These are phyloP conservation scores for Acholoe squamosa DNA, from an alignment of 2,888 invertebrate species.

Conservation along the genomic window DNA sequence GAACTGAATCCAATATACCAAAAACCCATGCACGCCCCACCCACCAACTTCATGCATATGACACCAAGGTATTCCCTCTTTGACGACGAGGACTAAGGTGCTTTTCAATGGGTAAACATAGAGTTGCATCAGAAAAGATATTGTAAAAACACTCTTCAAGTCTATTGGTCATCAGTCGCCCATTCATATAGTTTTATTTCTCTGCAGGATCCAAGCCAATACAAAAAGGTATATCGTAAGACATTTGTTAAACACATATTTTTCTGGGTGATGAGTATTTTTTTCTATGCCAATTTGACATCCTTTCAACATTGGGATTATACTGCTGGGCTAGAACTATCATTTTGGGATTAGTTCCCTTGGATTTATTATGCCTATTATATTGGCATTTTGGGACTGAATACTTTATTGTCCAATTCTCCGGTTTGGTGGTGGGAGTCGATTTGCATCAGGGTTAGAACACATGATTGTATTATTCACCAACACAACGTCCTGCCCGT, in stretches of 20 bases:
- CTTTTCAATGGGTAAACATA: too few species aligned
- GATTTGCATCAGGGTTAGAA: neutral
- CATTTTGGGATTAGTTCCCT: too few species aligned
- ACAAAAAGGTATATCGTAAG: slow-evolving; percentile 6
- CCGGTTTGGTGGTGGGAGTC: neutral
- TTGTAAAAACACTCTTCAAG: too few species aligned
- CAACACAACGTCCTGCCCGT: too few species aligned
- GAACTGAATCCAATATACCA: neutral
- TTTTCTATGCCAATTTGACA: neutral
- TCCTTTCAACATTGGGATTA: too few species aligned
- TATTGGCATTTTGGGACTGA: too few species aligned
- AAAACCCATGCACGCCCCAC: slow-evolving; percentile 7
- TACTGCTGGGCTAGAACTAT: too few species aligned
- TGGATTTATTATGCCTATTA: too few species aligned
- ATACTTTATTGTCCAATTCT: neutral
- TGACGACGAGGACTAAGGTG: too few species aligned
- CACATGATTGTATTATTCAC: too few species aligned
- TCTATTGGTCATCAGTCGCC: too few species aligned
- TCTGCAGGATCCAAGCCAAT: neutral
- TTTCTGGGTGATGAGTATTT: neutral
- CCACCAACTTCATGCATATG: neutral
- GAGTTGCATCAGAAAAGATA: too few species aligned
- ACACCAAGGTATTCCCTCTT: neutral
- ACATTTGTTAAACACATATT: neutral
- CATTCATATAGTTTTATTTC: neutral